These are phyloP conservation scores for Caenorhabditis brenneri DNA, from an alignment of 1,140 invertebrate genomes.

Conservation along the genomic window DNA sequence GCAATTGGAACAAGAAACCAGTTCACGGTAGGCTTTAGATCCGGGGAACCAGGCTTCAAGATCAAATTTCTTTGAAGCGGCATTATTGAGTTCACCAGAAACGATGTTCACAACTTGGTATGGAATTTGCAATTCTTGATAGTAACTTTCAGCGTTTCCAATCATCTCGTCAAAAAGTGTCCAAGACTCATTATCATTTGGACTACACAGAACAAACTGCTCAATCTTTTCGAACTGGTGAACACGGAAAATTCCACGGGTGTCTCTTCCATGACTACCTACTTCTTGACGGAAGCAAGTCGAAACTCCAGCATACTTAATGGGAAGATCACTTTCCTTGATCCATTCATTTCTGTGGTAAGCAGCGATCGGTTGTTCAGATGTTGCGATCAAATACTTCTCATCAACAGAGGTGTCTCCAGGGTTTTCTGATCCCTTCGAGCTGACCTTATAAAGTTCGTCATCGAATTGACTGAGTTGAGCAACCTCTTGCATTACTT, in stretches of 20 bases:
- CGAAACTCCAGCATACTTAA: conserved; percentile 91
- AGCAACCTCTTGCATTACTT: conserved; percentile 95
- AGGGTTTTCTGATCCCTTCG: conserved; percentile 86
- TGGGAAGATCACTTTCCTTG: conserved; percentile 78
- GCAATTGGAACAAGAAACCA: conserved; percentile 99
- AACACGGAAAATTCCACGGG: conserved; percentile 96
- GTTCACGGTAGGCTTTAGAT: conserved; percentile 84
- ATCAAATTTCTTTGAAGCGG: conserved; percentile 96
- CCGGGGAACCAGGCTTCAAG: conserved; percentile 99
- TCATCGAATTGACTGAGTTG: conserved; percentile 99
- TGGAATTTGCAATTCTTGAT: conserved; percentile 85
- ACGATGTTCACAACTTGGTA: conserved; percentile 98
- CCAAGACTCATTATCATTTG: conserved; percentile 95
- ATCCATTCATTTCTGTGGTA: conserved; percentile 78
- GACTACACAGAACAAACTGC: conserved; percentile 96
- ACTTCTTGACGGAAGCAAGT: conserved; percentile 99
- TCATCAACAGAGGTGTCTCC: conserved; percentile 83
- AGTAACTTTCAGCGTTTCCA: conserved; percentile 91
- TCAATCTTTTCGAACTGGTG: conserved; percentile 99
- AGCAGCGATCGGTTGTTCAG: conserved; percentile 98
- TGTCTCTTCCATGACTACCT: conserved; percentile 96
- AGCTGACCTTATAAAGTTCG: conserved; percentile 95
- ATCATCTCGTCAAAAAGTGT: conserved; percentile 99
- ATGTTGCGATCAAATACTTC: conserved; percentile 98
- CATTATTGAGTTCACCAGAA: conserved; percentile 98